Conservation (phyloP, 2,797 vertebrate genomes). For the Pseudopleuronectes americanus region DNA sequence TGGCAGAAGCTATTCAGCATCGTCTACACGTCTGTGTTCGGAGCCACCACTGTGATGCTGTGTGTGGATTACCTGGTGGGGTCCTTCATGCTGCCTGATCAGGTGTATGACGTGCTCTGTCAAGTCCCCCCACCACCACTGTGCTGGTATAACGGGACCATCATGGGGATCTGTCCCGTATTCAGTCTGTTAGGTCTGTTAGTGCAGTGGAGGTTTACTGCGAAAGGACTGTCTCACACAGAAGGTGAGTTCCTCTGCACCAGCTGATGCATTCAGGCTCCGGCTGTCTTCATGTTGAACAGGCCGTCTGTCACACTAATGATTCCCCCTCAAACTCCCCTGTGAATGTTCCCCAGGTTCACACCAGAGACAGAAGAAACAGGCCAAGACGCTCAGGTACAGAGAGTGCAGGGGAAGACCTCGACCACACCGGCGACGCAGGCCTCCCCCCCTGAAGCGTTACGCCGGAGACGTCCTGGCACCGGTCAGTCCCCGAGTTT, state of each 20-base stretch:
- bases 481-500: slow-evolving; percentile 80
- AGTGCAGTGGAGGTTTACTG: slow-evolving; percentile 89
- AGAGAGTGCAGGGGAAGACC: slow-evolving; percentile 80
- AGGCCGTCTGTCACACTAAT: neutral
- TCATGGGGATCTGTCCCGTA: slow-evolving; percentile 83
- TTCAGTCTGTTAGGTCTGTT: slow-evolving; percentile 82
- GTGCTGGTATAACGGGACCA: slow-evolving; percentile 91
- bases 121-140: slow-evolving; percentile 72
- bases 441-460: slow-evolving; percentile 76
- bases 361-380: slow-evolving; percentile 81
- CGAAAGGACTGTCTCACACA: slow-evolving; percentile 80
- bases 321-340: neutral
- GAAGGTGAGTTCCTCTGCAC: slow-evolving; percentile 79
- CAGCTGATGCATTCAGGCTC: neutral
- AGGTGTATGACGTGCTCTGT: slow-evolving; percentile 80
- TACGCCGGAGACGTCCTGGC: slow-evolving; percentile 88
- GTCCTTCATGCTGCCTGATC: slow-evolving; percentile 78
- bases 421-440: slow-evolving; percentile 66
- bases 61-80: slow-evolving; percentile 88
- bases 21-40: slow-evolving; percentile 84
- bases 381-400: slow-evolving; percentile 79
- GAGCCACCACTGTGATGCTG: slow-evolving; percentile 80
- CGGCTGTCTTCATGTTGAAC: slow-evolving; percentile 1
- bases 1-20: slow-evolving; percentile 89
- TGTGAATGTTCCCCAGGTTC: slow-evolving; percentile 62